A percentile compares a stretch with the other conserved stretches of the same genome.
Conservation (phyloP, 2,113 vertebrate species). For the Epinephelus fuscoguttatus region DNA sequence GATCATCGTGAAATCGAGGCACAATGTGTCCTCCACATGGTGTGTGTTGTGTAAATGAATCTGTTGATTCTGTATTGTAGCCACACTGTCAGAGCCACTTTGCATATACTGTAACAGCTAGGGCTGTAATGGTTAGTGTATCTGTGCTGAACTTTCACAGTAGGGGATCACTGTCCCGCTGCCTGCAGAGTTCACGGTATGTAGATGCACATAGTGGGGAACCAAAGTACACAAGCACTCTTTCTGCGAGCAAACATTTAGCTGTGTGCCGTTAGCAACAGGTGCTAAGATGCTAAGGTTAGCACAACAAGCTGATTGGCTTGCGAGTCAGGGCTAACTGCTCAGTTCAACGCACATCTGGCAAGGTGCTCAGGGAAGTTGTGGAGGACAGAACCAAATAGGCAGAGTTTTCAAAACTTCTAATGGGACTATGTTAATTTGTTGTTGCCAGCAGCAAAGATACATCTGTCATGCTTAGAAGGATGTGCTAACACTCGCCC, state of each 20-base stretch:
- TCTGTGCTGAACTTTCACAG: neutral
- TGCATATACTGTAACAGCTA: neutral
- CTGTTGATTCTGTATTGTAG: conserved; percentile 11
- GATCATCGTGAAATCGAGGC: neutral
- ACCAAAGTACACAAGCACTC: neutral
- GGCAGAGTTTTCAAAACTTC: neutral
- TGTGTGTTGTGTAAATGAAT: conserved; percentile 13
- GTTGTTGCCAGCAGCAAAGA: too few species aligned
- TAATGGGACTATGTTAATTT: too few species aligned
- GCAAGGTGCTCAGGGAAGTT: neutral
- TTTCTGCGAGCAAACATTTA: neutral
- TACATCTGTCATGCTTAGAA: too few species aligned
- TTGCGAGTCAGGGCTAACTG: neutral
- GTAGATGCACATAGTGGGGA: neutral
- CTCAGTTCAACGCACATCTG: neutral
- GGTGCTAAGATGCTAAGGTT: neutral
- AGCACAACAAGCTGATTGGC: neutral
- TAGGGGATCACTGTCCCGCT: neutral
- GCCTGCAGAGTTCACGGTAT: neutral
- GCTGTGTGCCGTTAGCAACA: neutral
- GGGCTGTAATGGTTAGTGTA: neutral
- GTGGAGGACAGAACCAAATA: neutral
- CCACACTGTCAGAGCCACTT: neutral
- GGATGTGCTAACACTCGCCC: too few species aligned
- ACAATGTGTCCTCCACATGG: conserved; percentile 9